phyloP scores from a whole-genome alignment of 2,888 invertebrate species.

The Molorchus minor region DNA sequence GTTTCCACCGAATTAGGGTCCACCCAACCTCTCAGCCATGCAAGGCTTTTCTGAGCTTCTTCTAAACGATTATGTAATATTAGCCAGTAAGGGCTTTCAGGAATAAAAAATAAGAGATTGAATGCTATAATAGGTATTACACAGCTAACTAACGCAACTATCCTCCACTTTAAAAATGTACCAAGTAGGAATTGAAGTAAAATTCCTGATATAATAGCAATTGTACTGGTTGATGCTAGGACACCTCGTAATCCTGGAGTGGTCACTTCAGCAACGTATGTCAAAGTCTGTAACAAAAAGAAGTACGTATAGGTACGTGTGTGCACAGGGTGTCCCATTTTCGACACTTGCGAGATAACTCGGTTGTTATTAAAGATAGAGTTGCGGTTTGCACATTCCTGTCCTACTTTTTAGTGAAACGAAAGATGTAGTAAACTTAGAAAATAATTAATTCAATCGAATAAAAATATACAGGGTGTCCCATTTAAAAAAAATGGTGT shows the following conservation, averaged over 20 bases:
- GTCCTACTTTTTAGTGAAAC: too few species aligned
- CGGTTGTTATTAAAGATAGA: too few species aligned
- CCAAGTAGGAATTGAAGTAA: conserved; percentile 67
- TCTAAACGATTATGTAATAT: conserved; percentile 66
- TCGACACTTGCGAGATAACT: too few species aligned
- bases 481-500: too few species aligned
- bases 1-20: conserved; percentile 67
- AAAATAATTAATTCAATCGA: too few species aligned
- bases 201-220: conserved; percentile 74
- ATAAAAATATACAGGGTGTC: too few species aligned
- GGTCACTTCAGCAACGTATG: conserved; percentile 84
- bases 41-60: conserved; percentile 65
- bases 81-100: conserved; percentile 70
- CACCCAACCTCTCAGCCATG: conserved; percentile 78
- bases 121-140: conserved; percentile 66
- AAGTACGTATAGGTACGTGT: too few species aligned
- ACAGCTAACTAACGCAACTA: conserved; percentile 66
- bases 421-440: too few species aligned
- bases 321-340: too few species aligned
- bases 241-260: conserved; percentile 80
- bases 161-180: conserved; percentile 66
- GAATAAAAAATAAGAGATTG: conserved; percentile 67
- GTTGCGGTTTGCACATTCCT: too few species aligned
- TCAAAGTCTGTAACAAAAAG: conserved; percentile 69
- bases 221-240: conserved; percentile 76